Conservation (phyloP, 2,888 invertebrate genomes). For the Acanthosepion pharaonis region DNA sequence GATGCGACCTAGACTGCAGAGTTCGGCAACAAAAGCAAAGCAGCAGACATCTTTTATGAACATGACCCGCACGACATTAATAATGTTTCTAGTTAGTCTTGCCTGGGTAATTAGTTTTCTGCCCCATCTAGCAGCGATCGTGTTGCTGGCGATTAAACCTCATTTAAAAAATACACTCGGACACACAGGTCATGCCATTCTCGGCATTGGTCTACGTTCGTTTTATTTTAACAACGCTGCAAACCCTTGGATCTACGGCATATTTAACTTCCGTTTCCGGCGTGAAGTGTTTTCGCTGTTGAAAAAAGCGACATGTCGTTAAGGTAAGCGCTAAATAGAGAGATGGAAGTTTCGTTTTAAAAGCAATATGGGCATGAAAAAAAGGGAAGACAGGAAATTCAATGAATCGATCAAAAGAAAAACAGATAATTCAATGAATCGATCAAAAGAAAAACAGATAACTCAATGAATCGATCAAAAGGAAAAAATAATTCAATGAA, state of each 20-base stretch:
- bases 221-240: slow-evolving; percentile 25
- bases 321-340: background rate
- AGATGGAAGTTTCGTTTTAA: no score
- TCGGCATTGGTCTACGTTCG: background rate
- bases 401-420: no score
- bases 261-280: background rate
- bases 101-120: slow-evolving; percentile 40
- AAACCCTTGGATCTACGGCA: slow-evolving; percentile 14
- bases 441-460: no score
- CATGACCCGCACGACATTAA: background rate
- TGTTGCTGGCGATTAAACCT: background rate
- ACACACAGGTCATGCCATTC: background rate
- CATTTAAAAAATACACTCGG: background rate
- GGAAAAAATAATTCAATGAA: no score
- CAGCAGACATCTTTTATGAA: slow-evolving; percentile 25
- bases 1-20: background rate
- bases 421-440: no score
- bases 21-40: background rate
- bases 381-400: no score
- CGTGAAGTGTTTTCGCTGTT: background rate
- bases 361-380: no score
- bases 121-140: background rate
- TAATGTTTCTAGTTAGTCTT: slow-evolving; percentile 36
- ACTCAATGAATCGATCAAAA: no score
- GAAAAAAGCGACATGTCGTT: background rate